A percentile compares a stretch with the other conserved stretches of the same genome.
These are phyloP conservation scores for Elephantulus edwardii DNA, from an alignment of 2,113 vertebrate genomes.

Conservation along the genomic window DNA sequence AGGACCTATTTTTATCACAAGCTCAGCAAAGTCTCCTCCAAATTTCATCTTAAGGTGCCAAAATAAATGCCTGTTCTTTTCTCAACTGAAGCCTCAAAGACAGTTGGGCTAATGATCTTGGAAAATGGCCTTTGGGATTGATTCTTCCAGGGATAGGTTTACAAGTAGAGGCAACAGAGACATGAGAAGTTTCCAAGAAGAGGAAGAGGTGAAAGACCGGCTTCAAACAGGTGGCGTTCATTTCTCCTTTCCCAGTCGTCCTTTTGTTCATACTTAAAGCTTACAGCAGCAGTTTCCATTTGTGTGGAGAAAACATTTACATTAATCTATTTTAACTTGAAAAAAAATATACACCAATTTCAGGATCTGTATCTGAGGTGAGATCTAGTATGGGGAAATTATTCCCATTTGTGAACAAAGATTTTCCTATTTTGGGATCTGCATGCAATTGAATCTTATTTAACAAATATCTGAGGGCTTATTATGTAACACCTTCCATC, in stretches of 20 bases:
- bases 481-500: not conserved
- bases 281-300: constrained; percentile 73
- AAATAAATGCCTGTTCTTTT: constrained; percentile 86
- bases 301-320: constrained; percentile 41
- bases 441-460: constrained; percentile 40
- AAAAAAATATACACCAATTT: constrained; percentile 47
- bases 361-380: constrained; percentile 23
- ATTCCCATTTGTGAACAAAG: constrained; percentile 44
- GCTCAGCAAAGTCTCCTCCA: constrained; percentile 83
- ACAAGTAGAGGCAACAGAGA: constrained; percentile 80
- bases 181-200: constrained; percentile 74
- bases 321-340: constrained; percentile 68
- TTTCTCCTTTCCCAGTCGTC: constrained; percentile 78
- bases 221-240: constrained; percentile 79
- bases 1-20: constrained; percentile 83
- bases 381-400: constrained; percentile 26
- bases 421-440: constrained; percentile 61
- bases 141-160: constrained; percentile 83
- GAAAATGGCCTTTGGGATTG: constrained; percentile 84
- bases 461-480: not conserved
- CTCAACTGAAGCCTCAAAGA: constrained; percentile 75
- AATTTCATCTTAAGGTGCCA: constrained; percentile 81
- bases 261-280: constrained; percentile 76
- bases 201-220: constrained; percentile 79
- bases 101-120: constrained; percentile 84